Base-by-base conservation (phyloP, 2,888 invertebrate genomes). In the Drosophila parthenogenetica region DNA sequence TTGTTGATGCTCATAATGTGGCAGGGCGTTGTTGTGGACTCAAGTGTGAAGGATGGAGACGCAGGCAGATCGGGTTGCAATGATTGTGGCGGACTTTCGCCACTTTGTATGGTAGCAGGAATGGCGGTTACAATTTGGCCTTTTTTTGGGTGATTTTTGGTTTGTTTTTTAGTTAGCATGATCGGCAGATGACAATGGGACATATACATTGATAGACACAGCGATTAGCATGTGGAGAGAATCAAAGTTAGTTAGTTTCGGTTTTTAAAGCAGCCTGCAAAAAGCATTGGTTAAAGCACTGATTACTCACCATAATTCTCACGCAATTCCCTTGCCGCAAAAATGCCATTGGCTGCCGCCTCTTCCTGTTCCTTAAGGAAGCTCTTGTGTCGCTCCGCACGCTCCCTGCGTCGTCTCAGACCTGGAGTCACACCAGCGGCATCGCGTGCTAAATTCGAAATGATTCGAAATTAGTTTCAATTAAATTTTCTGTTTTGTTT, bases 291-390 rank as follows among this genome's bases (percentile, higher is more conserved):
- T 39, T 5, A 29, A 5, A 3, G 11, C 5, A 16, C n/a, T 3
- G 8, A 5, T 0, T 46, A 73, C 91, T 83, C 78, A 92, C 92
- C 92, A 58, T 90, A 78, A 59, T 86, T 90, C 59, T 91, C 91
- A 11, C 90, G 85, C 64, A 91, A 86, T 16, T 91, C 90, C 0
- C 90, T 67, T 2, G 87, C 80, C 2, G 88, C 90, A 68, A 88
- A 89, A 35, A 89, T 84, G 19, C 91, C 90, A 73, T 90, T 91
- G 19, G 90, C 90, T 0, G 90, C 90, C 5, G 94, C 94, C 92
- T 96, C 96, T 90, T 96, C 97, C 88, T 97, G 97, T 86, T 97
- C 97, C 87, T 95, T 94, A 86, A 97, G 95, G 89, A 97, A 96
- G 89, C 96, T 96, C 60, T 96, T 95, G 90, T 97, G 97, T 70